These are phyloP conservation scores for Drosophila anomalata DNA, from an alignment of 2,888 invertebrate genomes.

Conservation along the genomic window DNA sequence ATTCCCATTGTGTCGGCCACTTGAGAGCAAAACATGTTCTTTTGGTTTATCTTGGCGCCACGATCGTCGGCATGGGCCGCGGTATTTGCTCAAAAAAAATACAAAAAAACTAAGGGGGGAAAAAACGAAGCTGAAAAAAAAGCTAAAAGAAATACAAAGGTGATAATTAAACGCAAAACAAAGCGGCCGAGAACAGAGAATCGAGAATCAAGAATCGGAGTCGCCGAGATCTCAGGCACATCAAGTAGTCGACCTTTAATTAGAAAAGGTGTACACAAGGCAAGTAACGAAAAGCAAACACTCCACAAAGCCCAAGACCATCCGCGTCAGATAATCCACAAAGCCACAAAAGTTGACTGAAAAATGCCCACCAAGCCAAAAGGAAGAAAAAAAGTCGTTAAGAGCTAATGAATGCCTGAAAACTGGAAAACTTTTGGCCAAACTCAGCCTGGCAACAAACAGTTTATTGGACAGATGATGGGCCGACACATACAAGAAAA, in stretches of 20 bases:
- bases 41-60: slow-evolving; percentile 76
- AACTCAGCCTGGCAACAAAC: slow-evolving; percentile 39
- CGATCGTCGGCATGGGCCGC: slow-evolving; percentile 68
- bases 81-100: slow-evolving; percentile 63
- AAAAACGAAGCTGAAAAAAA: slow-evolving; percentile 23
- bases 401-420: slow-evolving; percentile 55
- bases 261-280: slow-evolving; percentile 64
- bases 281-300: slow-evolving; percentile 37
- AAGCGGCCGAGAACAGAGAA: slow-evolving; percentile 65
- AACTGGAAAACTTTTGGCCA: slow-evolving; percentile 2
- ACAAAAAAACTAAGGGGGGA: neutral
- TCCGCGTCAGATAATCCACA: neutral
- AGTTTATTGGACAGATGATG: slow-evolving; percentile 73
- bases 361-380: slow-evolving; percentile 46
- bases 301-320: slow-evolving; percentile 8
- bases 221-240: slow-evolving; percentile 26
- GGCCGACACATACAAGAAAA: slow-evolving; percentile 41
- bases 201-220: slow-evolving; percentile 9
- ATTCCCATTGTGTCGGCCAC: slow-evolving; percentile 63
- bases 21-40: slow-evolving; percentile 74
- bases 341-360: slow-evolving; percentile 4
- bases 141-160: slow-evolving; percentile 60
- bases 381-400: slow-evolving; percentile 24
- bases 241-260: slow-evolving; percentile 69
- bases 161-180: slow-evolving; percentile 75